Evolutionary conservation across 2,888 invertebrate species (phyloP), one percentile per base, ranked within the genome.

Genomic region (Ophioninae sp.): DNA sequence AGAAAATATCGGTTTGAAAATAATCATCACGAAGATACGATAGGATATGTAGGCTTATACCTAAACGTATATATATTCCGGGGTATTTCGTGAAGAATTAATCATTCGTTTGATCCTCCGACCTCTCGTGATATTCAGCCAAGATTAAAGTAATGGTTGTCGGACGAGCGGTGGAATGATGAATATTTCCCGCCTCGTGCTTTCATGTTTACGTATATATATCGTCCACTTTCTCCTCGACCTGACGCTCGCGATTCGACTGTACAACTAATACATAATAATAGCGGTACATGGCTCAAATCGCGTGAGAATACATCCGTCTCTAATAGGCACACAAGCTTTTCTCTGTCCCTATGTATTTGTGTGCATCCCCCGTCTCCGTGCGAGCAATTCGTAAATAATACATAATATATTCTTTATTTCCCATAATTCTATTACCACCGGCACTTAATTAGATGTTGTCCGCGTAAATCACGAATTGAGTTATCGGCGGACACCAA

Each of bases 121-220:
- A 86, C 86, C 86, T 83, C 73, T 72, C 80, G 86, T 79, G 86
- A 86, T 86, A 85, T 84, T 83, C 86, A 81, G 79, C 74, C 30
- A 83, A 86, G 86, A 86, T 86, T 85, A 86, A 85, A 86, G 86
- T 85, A 85, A 85, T 86, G 86, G 85, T 83, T 86, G 86, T 86
- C 85, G 81, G 85, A 80, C 81, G 73, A 79, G 84, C 79, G 82
- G 83, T 78, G 81, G 83, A 82, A 86, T 85, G 86, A 86, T 85
- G 85, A 86, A 86, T 85, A 86, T 86, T 86, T 86, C 83, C 82
- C 84, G 81, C 86, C 81, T 84, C 73, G 79, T 68, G 79, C 81
- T 84, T 82, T 81, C 81, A 74, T 75, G 56, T 59, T 80, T n/a
- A 10, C 39, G 20, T 78, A 77, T 68, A 68, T 61, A 79, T 82